Evolutionary conservation across 2,113 vertebrate species (phyloP).

Genomic region (Dryoscopus gambensis): DNA sequence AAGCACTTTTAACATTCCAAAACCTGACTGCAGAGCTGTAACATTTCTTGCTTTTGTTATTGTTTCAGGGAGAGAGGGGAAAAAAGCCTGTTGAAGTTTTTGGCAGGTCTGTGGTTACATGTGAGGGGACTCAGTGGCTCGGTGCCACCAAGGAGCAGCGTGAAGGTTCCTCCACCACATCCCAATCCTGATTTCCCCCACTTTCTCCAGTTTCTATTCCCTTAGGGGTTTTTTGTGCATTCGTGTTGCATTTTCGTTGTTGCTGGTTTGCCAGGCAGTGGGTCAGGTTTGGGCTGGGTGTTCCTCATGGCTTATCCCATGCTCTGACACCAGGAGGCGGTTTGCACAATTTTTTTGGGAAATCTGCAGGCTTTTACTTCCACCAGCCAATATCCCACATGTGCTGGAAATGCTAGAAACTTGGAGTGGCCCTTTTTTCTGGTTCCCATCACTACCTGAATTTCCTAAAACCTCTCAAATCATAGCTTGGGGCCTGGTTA

Average conservation of each 20-base stretch:
- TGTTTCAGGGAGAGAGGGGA: neutral
- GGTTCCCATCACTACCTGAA: rapidly evolving
- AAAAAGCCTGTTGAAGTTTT: neutral
- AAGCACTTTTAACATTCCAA: neutral
- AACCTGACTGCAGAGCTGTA: neutral
- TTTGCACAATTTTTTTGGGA: neutral
- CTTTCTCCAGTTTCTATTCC: neutral
- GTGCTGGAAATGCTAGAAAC: neutral
- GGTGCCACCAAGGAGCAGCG: rapidly evolving
- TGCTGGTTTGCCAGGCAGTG: neutral
- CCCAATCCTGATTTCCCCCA: neutral
- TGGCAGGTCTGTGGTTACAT: rapidly evolving
- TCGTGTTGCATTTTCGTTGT: rapidly evolving
- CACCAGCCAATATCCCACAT: rapidly evolving
- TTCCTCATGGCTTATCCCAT: neutral
- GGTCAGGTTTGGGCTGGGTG: neutral
- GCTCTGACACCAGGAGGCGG: neutral
- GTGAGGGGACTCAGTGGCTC: rapidly evolving
- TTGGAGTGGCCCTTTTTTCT: neutral
- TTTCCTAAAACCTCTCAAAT: neutral
- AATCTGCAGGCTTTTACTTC: neutral
- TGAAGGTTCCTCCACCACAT: neutral
- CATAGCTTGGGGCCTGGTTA: too few relatives aligned
- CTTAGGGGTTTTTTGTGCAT: neutral
- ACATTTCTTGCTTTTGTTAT: too few relatives aligned